Evolutionary conservation across 2,888 invertebrate species (phyloP), one percentile per base, ranked within the genome.

Genomic region (Tenodera sinensis): DNA sequence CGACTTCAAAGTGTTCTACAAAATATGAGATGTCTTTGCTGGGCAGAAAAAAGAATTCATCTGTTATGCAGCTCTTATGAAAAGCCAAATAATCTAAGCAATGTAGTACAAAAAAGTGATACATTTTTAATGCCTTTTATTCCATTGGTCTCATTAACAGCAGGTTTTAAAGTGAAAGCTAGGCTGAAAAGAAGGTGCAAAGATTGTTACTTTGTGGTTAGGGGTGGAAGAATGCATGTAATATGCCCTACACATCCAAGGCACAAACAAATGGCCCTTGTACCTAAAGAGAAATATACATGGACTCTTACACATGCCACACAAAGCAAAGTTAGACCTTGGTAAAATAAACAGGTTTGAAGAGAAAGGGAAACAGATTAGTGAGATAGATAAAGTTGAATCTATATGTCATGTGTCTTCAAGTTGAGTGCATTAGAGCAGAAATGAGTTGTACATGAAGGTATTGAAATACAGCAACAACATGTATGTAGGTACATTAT

Each of bases 261-360:
- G 82, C 98, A 98, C 92, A 98, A 98, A 92, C 97, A 97, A 93
- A 96, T 96, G 95, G 93, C 95, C 27, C 96, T 96, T 94, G 94
- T 95, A 89, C 95, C 95, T 89, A 95, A 95, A 91, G 96, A 95
- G 20, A 95, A 95, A 90, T 96, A 96, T 91, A 96, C 96, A 28
- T 97, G 96, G 96, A 96, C 97, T 89, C 92, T 98, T 89, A 96
- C 97, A 1, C 96, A 96, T 92, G 97, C 96, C 6, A 96, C 96
- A 28, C 97, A 97, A 92, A 95, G 95, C 1, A 94, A 93, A 92
- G 90, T 92, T 85, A 92, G 95, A 82, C 94, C 94, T 0, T 95
- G 95, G 95, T 95, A 92, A 84, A 83, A 20, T 4, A 4, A 15
- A 28, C 25, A 9, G 83, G 0, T 2, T 71, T 71, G 20, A 71